Percentiles rank a stretch among this genome's conserved stretches.
phyloP scores from a whole-genome alignment of 2,888 invertebrate genomes.

The Eristalis pertinax region DNA sequence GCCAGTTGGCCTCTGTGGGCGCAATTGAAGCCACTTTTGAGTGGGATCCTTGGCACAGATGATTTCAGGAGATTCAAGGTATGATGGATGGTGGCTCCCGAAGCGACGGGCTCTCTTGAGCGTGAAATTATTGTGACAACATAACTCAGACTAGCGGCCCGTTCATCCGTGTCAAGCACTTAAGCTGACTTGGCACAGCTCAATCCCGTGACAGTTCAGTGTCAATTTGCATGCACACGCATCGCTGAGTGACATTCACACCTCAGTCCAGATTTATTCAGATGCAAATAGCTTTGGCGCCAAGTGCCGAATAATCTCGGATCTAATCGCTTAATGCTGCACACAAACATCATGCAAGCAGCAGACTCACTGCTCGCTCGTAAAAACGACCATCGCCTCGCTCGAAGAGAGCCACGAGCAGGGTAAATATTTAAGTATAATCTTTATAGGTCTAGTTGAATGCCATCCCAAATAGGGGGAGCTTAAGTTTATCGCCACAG shows the following conservation, averaged over 20 bases:
- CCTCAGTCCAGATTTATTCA: background rate
- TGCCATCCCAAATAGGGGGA: background rate
- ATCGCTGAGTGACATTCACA: background rate
- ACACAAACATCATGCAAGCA: background rate
- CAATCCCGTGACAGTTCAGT: background rate
- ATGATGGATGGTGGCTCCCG: no score
- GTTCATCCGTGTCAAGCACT: background rate
- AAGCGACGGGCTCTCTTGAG: background rate
- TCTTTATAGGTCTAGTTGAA: background rate
- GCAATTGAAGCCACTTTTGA: no score
- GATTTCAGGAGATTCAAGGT: no score
- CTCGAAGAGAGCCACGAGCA: background rate
- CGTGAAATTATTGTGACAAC: background rate
- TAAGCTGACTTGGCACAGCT: background rate
- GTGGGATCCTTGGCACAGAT: no score
- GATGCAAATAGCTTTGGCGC: background rate
- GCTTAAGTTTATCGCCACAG: background rate
- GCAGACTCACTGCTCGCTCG: background rate
- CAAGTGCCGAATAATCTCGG: background rate
- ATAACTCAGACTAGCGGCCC: no score
- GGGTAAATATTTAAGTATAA: background rate
- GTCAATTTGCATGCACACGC: background rate
- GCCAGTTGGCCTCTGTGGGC: background rate
- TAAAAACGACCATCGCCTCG: background rate
- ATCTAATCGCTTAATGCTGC: background rate